Base-by-base conservation (phyloP, 2,888 invertebrate genomes). In the Drosophila parthenogenetica region DNA sequence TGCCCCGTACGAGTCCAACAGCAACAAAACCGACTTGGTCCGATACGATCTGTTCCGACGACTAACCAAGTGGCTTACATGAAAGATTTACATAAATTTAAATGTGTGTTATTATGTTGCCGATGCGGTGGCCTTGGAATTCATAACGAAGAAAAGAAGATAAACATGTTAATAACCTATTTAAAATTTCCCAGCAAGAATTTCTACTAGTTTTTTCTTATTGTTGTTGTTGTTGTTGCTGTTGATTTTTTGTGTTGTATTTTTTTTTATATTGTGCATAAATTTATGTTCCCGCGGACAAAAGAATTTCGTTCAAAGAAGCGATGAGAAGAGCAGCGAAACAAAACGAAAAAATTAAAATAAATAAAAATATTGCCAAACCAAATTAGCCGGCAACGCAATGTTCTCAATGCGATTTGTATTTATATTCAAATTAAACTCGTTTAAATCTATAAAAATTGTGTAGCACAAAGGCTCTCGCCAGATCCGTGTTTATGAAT, bases 101-200 rank as follows among this genome's bases (percentile, higher is more conserved):
- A 88, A 84, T 84, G 70, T 83, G 64, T 86, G 88, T 85, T 87
- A 87, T 83, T 86, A 80, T 88, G 88, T 71, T 77, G 67, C 50
- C 60, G 43, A 55, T n/a, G 50, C 42, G 61, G 39, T 60, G 80
- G 61, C 83, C 83, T 84, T 84, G 87, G 89, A 78, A 88, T 80
- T 65, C 61, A 78, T 81, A 88, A 78, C 78, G 72, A 86, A 75
- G 71, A 77, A 88, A 82, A 79, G 80, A 82, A 79, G 80, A 80
- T 65, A 82, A 88, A 88, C 84, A 78, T 83, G 84, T 80, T 88
- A 84, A 88, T 83, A 88, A 83, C 88, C 87, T 83, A 88, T 81
- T 86, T 83, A 78, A 69, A 84, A 88, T 84, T 84, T 84, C 78
- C 87, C 87, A 84, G 68, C 72, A 77, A 80, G 83, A 88, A 84